Evolutionary conservation across 2,888 invertebrate species (phyloP).

Genomic region (Philereme transversata): DNA sequence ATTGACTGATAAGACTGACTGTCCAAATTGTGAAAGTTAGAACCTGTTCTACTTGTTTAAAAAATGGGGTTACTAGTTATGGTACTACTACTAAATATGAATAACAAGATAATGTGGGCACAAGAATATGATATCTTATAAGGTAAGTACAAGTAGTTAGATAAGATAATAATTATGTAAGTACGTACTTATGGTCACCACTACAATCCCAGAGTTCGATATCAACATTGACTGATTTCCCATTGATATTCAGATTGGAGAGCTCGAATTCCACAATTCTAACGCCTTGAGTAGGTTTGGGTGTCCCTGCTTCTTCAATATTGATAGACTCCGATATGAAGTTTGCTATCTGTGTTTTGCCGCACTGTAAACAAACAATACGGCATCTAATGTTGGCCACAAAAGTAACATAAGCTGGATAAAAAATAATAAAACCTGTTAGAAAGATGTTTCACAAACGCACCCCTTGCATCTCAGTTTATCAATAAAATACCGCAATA

Average conservation of each 20-base stretch:
- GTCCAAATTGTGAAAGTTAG: too few relatives aligned
- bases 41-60: too few relatives aligned
- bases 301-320: constrained; percentile 85
- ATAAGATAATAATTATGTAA: too few relatives aligned
- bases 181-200: constrained; percentile 87
- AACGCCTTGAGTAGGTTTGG: constrained; percentile 88
- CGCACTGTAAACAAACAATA: constrained; percentile 81
- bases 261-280: constrained; percentile 91
- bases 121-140: too few relatives aligned
- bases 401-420: neutral
- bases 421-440: too few relatives aligned
- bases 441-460: neutral
- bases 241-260: constrained; percentile 83
- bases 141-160: too few relatives aligned
- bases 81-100: too few relatives aligned
- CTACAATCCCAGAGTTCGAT: constrained; percentile 93
- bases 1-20: too few relatives aligned
- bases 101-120: too few relatives aligned
- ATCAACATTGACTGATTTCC: constrained; percentile 84
- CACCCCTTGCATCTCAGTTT: too few relatives aligned
- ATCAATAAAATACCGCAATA: neutral
- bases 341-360: constrained; percentile 88
- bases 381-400: neutral
- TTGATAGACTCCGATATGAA: constrained; percentile 87
- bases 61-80: too few relatives aligned